These are phyloP conservation scores for Erannis defoliaria DNA, from an alignment of 2,888 invertebrate species.

Conservation along the genomic window DNA sequence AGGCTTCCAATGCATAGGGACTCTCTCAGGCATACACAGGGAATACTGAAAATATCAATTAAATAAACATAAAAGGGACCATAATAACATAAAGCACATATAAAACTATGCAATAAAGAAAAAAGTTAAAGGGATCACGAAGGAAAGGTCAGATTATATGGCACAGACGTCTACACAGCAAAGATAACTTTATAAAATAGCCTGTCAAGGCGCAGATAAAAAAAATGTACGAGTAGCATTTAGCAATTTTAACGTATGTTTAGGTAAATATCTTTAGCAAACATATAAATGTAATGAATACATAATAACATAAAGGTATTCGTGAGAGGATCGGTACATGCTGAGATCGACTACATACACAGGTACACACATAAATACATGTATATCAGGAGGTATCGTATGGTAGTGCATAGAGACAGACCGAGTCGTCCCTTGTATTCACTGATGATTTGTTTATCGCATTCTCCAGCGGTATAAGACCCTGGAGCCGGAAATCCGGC, in stretches of 20 bases:
- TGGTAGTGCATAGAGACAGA: constrained; percentile 80
- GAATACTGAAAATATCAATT: constrained; percentile 82
- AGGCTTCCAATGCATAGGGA: constrained; percentile 86
- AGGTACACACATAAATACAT: constrained; percentile 72
- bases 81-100: constrained; percentile 53
- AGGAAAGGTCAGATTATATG: constrained; percentile 19
- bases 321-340: constrained; percentile 68
- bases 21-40: constrained; percentile 86
- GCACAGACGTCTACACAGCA: constrained; percentile 11
- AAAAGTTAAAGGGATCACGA: constrained; percentile 10
- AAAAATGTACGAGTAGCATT: constrained; percentile 13
- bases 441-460: constrained; percentile 84
- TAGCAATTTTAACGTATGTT: constrained; percentile 15
- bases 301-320: constrained; percentile 32
- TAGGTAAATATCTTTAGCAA: constrained; percentile 30
- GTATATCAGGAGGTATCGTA: constrained; percentile 65
- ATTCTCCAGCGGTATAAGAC: constrained; percentile 84
- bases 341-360: constrained; percentile 75
- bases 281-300: constrained; percentile 30
- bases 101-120: constrained; percentile 44
- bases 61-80: constrained; percentile 63
- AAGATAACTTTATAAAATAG: constrained; percentile 25
- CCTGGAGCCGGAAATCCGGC: constrained; percentile 77
- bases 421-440: constrained; percentile 82
- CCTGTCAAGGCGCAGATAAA: constrained; percentile 23